Evolutionary conservation across 2,888 invertebrate species (phyloP), one percentile per base, ranked within the genome.

Genomic region (Cheilosia grossa): DNA sequence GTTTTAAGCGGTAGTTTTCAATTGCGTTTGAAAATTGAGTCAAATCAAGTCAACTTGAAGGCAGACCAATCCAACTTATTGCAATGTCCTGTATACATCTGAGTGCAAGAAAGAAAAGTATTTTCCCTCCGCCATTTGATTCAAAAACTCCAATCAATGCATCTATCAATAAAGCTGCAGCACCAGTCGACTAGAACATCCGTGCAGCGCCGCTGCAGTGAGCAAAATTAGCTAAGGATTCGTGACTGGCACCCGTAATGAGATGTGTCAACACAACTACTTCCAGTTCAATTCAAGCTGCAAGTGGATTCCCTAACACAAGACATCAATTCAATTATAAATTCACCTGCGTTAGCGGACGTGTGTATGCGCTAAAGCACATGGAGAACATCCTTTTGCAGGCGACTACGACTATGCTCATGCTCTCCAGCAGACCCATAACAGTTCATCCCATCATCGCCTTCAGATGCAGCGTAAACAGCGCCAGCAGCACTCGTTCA

Each of bases 251-350:
- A 82, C 47, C 72, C 54, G 33, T 21, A 73, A 67, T 61, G 47
- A 82, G 49, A 78, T 73, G 58, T 75, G 66, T 77, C 70, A 82
- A 67, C 61, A 66, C 37, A 30, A 51, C 5, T 4, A 51, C 5
- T 4, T 54, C 49, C 66, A 30, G 9, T 42, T 5, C 47, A 47
- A 44, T 72, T n/a, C 42, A 24, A 59, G 70, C 44, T 13, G 27
- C 30, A 59, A 72, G 27, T 33, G 53, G 54, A 81, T 81, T 56
- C 69, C 63, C 59, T 72, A 59, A 61, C 59, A 66, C 66, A 64
- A 64, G 24, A 64, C 40, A 49, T 73, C 74, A 81, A 75, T 77
- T 82, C 70, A 82, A 77, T 82, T 77, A 70, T 59, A 70, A 72
- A 77, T 42, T 77, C 69, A 58, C 78, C 82, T 72, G 79, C 69